phyloP scores from a whole-genome alignment of 2,888 invertebrate genomes.

The Hydriomena furcata region DNA sequence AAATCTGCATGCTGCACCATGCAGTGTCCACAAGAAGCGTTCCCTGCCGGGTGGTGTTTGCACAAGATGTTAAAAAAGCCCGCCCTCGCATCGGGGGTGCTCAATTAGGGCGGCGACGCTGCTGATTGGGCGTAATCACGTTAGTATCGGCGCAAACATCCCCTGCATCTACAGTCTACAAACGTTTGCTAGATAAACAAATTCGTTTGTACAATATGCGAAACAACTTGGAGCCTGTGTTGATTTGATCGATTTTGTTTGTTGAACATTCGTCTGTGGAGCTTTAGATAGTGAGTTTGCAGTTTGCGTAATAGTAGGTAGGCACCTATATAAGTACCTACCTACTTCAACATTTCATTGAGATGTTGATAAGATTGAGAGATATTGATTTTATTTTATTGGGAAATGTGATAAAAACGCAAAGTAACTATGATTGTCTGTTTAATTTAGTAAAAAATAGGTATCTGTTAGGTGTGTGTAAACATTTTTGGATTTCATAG shows the following conservation, averaged over 20 bases:
- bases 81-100: constrained; percentile 74
- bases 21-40: constrained; percentile 28
- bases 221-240: constrained; percentile 51
- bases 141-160: constrained; percentile 77
- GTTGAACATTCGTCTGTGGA: constrained; percentile 6
- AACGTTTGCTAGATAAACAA: constrained; percentile 40
- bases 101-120: constrained; percentile 79
- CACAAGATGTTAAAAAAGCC: constrained; percentile 78
- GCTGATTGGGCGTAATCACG: constrained; percentile 82
- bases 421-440: no score
- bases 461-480: no score
- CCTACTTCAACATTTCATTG: no score
- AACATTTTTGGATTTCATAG: no score
- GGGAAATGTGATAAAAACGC: no score
- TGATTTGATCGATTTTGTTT: constrained; percentile 18
- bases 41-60: constrained; percentile 55
- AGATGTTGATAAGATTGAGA: no score
- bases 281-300: no score
- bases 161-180: constrained; percentile 59
- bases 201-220: constrained; percentile 41
- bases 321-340: no score
- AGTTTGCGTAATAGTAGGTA: no score
- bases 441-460: no score
- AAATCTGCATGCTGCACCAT: constrained; percentile 13
- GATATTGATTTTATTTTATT: no score